These are phyloP conservation scores for Muscicapa adusta DNA, from an alignment of 2,113 vertebrate species.

Conservation along the genomic window DNA sequence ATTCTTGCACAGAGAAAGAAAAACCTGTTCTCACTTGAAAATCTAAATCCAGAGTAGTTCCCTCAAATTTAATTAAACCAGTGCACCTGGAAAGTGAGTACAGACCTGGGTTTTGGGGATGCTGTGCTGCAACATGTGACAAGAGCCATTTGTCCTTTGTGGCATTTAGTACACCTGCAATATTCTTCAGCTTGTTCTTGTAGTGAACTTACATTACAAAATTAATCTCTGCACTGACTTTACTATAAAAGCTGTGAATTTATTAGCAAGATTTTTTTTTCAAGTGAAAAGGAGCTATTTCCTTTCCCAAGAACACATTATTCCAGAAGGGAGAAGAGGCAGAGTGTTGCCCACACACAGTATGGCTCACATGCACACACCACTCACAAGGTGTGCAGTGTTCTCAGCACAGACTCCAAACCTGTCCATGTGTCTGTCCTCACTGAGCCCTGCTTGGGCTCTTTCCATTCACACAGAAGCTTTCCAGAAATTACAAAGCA, in stretches of 20 bases:
- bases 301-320: constrained; percentile 20
- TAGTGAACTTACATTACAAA: background rate
- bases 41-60: background rate
- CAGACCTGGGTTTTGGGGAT: background rate
- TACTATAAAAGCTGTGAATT: constrained; percentile 44
- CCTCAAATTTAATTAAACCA: background rate
- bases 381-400: background rate
- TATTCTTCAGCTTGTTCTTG: background rate
- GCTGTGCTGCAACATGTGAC: background rate
- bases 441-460: background rate
- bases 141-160: background rate
- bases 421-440: background rate
- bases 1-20: background rate
- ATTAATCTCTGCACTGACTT: constrained; percentile 36
- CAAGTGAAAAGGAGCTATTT: constrained; percentile 34
- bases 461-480: background rate
- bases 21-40: background rate
- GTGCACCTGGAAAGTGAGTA: background rate
- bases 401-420: background rate
- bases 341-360: constrained; percentile 48
- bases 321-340: constrained; percentile 55
- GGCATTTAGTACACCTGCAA: background rate
- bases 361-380: constrained; percentile 17
- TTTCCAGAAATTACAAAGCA: background rate
- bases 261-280: constrained; percentile 34